A percentile compares a stretch with the other conserved stretches of the same genome.
Conservation (phyloP, 2,113 vertebrate genomes). For the Notothenia coriiceps region DNA sequence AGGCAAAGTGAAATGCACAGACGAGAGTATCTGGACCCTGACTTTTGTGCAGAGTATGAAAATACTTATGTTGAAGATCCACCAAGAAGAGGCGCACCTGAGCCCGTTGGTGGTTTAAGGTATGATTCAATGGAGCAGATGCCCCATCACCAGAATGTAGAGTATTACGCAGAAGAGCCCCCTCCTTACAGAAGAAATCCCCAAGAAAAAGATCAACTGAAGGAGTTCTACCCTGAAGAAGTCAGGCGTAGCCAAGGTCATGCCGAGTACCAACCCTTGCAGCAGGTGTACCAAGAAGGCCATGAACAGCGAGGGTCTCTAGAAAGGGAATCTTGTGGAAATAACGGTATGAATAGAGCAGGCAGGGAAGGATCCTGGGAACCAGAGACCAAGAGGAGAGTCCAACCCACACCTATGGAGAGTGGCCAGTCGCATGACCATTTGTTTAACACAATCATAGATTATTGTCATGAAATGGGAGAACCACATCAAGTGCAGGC, state of each 20-base stretch:
- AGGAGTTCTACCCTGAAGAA: conserved; percentile 67
- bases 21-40: conserved; percentile 9
- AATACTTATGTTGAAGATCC: conserved; percentile 28
- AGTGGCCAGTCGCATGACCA: background rate
- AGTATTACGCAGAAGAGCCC: conserved; percentile 39
- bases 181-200: conserved; percentile 31
- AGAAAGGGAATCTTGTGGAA: conserved; percentile 41
- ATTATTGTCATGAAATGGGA: conserved; percentile 46
- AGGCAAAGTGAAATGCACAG: conserved; percentile 10
- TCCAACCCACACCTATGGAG: conserved; percentile 8
- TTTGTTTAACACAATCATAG: conserved; percentile 42
- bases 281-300: conserved; percentile 3
- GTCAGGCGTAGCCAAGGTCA: conserved; percentile 14
- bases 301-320: conserved; percentile 33
- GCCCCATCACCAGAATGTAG: background rate
- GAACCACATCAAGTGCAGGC: background rate
- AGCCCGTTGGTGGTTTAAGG: conserved; percentile 5
- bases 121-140: conserved; percentile 31
- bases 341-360: conserved; percentile 11
- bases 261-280: conserved; percentile 8
- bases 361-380: conserved; percentile 46
- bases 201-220: conserved; percentile 55
- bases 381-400: conserved; percentile 51
- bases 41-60: conserved; percentile 26
- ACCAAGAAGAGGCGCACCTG: conserved; percentile 9